Percentiles rank a stretch among this genome's conserved stretches.
phyloP scores from a whole-genome alignment of 37 sponge, comb jelly and placozoan species.

The Theonella swinhoei region DNA sequence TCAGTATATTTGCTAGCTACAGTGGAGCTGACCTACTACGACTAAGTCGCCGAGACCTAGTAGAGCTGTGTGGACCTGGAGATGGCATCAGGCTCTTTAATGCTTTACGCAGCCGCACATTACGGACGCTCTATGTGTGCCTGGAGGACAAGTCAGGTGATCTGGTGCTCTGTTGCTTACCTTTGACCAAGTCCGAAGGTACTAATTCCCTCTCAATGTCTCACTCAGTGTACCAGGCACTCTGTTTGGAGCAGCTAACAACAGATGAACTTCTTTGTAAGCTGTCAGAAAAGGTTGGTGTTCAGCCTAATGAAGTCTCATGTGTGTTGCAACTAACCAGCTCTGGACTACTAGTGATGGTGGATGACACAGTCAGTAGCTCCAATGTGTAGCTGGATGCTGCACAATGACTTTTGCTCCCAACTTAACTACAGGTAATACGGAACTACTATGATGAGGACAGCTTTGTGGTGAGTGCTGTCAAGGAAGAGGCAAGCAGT shows the following conservation, averaged over 20 bases:
- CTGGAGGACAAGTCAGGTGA: slow-evolving; percentile 15
- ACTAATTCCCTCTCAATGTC: neutral
- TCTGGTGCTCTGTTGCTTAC: neutral
- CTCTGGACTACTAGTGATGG: slow-evolving; percentile 36
- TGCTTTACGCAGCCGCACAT: slow-evolving; percentile 21
- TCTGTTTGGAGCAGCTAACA: slow-evolving; percentile 47
- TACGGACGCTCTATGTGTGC: slow-evolving; percentile 1
- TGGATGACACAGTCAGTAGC: slow-evolving; percentile 48
- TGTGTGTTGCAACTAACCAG: slow-evolving; percentile 18
- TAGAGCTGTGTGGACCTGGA: slow-evolving; percentile 65
- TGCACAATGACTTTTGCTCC: slow-evolving; percentile 4
- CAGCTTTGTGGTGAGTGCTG: slow-evolving; percentile 4
- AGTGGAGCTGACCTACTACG: slow-evolving; percentile 58
- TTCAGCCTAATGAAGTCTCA: neutral
- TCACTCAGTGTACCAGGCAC: slow-evolving; percentile 38
- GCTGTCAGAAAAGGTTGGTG: slow-evolving; percentile 29
- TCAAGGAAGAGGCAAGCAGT: slow-evolving; percentile 36
- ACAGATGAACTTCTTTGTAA: slow-evolving; percentile 6
- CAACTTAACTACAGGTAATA: neutral
- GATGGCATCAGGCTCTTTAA: slow-evolving; percentile 77
- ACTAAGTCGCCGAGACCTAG: slow-evolving; percentile 60
- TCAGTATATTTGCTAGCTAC: slow-evolving; percentile 61
- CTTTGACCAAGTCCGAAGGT: neutral
- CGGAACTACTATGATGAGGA: slow-evolving; percentile 23
- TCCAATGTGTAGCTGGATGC: neutral